phyloP scores from a whole-genome alignment of 2,888 invertebrate species.

The Eristalinus aeneus region DNA sequence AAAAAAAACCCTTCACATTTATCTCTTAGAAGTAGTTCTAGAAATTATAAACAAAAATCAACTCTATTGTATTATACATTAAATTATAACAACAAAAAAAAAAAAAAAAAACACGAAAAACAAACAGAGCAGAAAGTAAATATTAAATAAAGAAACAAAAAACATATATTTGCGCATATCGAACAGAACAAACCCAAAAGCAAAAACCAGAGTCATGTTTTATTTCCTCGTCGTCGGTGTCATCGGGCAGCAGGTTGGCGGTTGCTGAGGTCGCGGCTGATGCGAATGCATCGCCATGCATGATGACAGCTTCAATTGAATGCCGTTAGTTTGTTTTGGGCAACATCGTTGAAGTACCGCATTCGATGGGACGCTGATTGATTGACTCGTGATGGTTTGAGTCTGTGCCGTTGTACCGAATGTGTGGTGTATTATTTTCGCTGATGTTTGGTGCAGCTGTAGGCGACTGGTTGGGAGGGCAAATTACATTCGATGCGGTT shows the following conservation, averaged over 20 bases:
- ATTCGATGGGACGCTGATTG: background rate
- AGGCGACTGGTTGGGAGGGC: background rate
- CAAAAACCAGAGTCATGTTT: slow-evolving; percentile 36
- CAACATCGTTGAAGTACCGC: background rate
- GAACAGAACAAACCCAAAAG: slow-evolving; percentile 40
- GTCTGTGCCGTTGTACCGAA: background rate
- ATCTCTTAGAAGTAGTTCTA: slow-evolving; percentile 64
- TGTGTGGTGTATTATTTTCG: background rate
- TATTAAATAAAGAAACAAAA: slow-evolving; percentile 24
- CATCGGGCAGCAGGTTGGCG: background rate
- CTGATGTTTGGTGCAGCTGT: background rate
- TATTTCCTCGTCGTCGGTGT: slow-evolving; percentile 15
- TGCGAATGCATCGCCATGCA: background rate
- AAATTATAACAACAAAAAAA: slow-evolving; percentile 18
- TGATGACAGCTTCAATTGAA: background rate
- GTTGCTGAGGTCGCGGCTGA: background rate
- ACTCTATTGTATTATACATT: slow-evolving; percentile 67
- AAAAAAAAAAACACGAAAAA: slow-evolving; percentile 22
- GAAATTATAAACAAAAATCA: slow-evolving; percentile 36
- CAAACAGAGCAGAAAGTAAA: slow-evolving; percentile 25
- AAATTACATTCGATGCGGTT: slow-evolving; percentile 46
- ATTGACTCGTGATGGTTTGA: background rate
- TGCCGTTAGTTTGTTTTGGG: background rate
- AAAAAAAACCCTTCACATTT: slow-evolving; percentile 45
- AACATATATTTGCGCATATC: slow-evolving; percentile 71